phyloP scores from a whole-genome alignment of 2,888 invertebrate genomes.

The Clivina fossor region DNA sequence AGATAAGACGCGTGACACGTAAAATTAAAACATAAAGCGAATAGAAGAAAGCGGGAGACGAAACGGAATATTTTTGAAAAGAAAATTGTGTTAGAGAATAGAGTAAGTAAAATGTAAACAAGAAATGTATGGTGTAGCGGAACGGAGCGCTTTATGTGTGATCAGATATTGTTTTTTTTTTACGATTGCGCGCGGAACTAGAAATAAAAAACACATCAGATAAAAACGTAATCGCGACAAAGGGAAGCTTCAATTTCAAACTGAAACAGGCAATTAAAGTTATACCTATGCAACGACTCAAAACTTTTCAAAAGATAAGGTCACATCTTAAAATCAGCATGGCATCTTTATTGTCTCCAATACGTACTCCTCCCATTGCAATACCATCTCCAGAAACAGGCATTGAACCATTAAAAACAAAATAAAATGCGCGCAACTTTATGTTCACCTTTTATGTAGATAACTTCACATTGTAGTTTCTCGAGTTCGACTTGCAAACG shows the following conservation, averaged over 20 bases:
- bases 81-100: no score
- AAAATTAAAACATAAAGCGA: no score
- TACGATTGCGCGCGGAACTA: conserved; percentile 21
- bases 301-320: conserved; percentile 28
- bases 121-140: no score
- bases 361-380: background rate
- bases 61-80: no score
- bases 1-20: no score
- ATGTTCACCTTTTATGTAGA: conserved; percentile 23
- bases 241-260: conserved; percentile 29
- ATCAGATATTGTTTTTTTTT: conserved; percentile 27
- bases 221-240: conserved; percentile 27
- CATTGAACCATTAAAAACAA: conserved; percentile 26
- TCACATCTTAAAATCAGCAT: conserved; percentile 30
- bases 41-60: no score
- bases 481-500: no score
- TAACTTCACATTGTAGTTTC: conserved; percentile 18
- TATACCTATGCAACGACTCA: conserved; percentile 27
- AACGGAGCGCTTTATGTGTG: conserved; percentile 19
- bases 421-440: conserved; percentile 23
- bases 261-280: conserved; percentile 32
- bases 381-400: conserved; percentile 16
- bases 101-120: conserved; percentile 8
- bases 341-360: conserved; percentile 17
- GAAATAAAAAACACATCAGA: conserved; percentile 28